Evolutionary conservation across 2,888 invertebrate genomes (phyloP).

Genomic region (Reticulitermes lucifugus): DNA sequence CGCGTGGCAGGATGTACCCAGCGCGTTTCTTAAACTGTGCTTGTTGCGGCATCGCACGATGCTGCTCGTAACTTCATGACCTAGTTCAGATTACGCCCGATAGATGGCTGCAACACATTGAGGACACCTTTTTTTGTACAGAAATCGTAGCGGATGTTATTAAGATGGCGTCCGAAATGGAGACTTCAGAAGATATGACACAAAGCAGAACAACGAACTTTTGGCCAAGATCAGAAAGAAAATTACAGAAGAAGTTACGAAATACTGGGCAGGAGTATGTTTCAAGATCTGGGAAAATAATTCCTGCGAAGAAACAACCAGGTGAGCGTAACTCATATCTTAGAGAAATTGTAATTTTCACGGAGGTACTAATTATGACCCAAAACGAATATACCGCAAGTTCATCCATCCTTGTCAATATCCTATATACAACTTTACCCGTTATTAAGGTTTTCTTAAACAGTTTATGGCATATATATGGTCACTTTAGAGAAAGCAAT

Average conservation of each 20-base stretch:
- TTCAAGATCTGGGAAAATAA: slow-evolving; percentile 65
- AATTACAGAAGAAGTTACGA: slow-evolving; percentile 65
- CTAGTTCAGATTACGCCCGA: not conserved
- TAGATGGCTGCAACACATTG: slow-evolving; percentile 40
- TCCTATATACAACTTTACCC: not conserved
- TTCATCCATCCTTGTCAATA: slow-evolving; percentile 32
- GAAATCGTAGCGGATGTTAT: slow-evolving; percentile 51
- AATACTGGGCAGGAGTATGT: slow-evolving; percentile 65
- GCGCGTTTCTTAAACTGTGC: not conserved
- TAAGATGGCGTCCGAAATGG: slow-evolving; percentile 64
- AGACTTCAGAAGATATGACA: slow-evolving; percentile 59
- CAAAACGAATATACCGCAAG: slow-evolving; percentile 22
- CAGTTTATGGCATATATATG: not conserved
- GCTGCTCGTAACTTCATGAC: not conserved
- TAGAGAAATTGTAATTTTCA: not conserved
- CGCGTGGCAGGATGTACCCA: too few relatives aligned
- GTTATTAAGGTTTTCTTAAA: not conserved
- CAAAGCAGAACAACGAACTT: slow-evolving; percentile 59
- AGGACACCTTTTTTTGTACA: slow-evolving; percentile 40
- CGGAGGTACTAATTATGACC: slow-evolving; percentile 25
- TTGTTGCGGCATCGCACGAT: not conserved
- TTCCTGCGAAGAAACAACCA: slow-evolving; percentile 66
- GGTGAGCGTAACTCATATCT: slow-evolving; percentile 53
- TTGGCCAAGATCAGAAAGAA: slow-evolving; percentile 64
- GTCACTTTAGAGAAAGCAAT: not conserved